Percentiles rank a stretch among this genome's conserved stretches.
These are phyloP conservation scores for Spizaetus ornatus DNA, from an alignment of 2,113 vertebrate genomes.

Conservation along the genomic window DNA sequence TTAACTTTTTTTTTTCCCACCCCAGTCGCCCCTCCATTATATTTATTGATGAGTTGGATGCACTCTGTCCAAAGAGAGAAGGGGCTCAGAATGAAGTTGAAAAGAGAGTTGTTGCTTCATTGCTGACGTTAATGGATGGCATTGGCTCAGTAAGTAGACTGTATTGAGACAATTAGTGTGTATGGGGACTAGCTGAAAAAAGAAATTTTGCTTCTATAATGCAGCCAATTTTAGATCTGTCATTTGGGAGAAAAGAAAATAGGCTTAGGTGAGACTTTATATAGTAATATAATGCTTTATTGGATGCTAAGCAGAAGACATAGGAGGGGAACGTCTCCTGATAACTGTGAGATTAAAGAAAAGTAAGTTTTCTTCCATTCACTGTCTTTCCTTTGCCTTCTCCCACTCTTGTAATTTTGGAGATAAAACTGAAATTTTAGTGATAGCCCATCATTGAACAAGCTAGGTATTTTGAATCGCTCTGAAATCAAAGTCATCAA, in stretches of 20 bases:
- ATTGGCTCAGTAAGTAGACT: slow-evolving; percentile 86
- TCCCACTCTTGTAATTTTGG: neutral
- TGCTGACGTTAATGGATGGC: slow-evolving; percentile 95
- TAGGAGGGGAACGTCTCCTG: neutral
- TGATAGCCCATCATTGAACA: neutral
- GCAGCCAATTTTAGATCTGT: neutral
- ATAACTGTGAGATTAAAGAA: neutral
- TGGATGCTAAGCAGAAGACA: neutral
- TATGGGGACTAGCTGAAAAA: neutral
- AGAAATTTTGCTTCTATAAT: neutral
- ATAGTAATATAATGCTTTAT: neutral
- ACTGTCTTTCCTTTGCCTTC: neutral
- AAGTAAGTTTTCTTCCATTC: neutral
- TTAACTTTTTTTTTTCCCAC: neutral
- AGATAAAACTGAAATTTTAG: neutral
- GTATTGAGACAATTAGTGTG: neutral
- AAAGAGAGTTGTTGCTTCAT: slow-evolving; percentile 91
- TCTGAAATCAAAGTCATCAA: neutral
- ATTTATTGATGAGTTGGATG: slow-evolving; percentile 97
- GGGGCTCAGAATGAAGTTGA: slow-evolving; percentile 95
- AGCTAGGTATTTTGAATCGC: neutral
- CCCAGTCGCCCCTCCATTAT: slow-evolving; percentile 87
- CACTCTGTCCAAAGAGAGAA: slow-evolving; percentile 92
- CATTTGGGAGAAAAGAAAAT: neutral
- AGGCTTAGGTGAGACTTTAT: neutral